phyloP scores from a whole-genome alignment of 2,888 invertebrate genomes.

The Muscina levida region DNA sequence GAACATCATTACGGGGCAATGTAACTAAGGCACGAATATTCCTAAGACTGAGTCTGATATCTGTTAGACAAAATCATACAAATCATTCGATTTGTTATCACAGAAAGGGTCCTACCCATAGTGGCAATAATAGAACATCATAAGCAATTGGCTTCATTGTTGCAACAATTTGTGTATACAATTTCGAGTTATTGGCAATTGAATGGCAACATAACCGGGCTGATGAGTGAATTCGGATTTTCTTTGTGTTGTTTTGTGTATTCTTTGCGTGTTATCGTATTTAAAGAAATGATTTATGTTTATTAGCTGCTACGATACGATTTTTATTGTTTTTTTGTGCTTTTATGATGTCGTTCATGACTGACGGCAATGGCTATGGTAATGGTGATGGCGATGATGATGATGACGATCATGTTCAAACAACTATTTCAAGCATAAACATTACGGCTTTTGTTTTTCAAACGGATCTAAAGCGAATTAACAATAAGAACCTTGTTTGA shows the following conservation, averaged over 20 bases:
- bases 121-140: background rate
- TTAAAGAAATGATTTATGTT: slow-evolving; percentile 64
- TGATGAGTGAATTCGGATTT: slow-evolving; percentile 4
- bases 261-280: slow-evolving; percentile 10
- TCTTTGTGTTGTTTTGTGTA: too few relatives aligned
- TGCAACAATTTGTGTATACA: too few relatives aligned
- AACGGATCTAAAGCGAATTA: slow-evolving; percentile 38
- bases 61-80: slow-evolving; percentile 27
- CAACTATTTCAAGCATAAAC: background rate
- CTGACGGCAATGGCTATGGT: too few relatives aligned
- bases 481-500: slow-evolving; percentile 63
- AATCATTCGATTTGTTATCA: slow-evolving; percentile 55
- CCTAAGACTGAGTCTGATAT: slow-evolving; percentile 13
- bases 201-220: too few relatives aligned
- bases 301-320: slow-evolving; percentile 33
- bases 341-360: background rate
- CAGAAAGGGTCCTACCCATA: slow-evolving; percentile 40
- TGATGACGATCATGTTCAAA: background rate
- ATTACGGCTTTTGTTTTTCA: background rate
- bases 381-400: too few relatives aligned
- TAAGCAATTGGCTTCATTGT: too few relatives aligned
- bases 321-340: background rate
- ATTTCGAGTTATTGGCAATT: too few relatives aligned
- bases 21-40: background rate
- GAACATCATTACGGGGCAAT: background rate